phyloP scores from a whole-genome alignment of 2,797 vertebrate species.

The Peromyscus nudipes region DNA sequence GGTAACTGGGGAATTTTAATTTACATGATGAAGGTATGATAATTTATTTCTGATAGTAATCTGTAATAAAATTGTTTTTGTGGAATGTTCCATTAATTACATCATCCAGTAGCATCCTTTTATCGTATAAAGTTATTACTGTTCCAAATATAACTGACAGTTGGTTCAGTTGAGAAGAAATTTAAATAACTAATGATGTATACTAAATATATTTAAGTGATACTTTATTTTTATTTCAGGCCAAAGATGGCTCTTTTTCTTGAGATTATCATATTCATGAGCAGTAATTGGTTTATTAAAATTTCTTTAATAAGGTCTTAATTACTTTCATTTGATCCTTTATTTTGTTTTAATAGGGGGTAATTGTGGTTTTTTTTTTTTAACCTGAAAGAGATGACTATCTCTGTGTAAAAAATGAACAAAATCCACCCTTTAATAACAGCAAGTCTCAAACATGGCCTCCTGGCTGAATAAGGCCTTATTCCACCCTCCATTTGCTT shows the following conservation, averaged over 20 bases:
- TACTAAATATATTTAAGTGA: slow-evolving; percentile 79
- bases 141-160: slow-evolving; percentile 69
- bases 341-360: slow-evolving; percentile 69
- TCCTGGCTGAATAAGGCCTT: not conserved
- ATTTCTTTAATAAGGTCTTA: slow-evolving; percentile 82
- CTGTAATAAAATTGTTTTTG: slow-evolving; percentile 62
- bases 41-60: slow-evolving; percentile 58
- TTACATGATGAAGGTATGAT: slow-evolving; percentile 46
- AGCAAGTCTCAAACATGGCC: not conserved
- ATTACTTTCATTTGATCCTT: slow-evolving; percentile 77
- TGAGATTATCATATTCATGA: slow-evolving; percentile 82
- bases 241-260: slow-evolving; percentile 72
- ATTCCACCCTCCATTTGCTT: not conserved
- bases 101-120: slow-evolving; percentile 60
- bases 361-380: slow-evolving; percentile 50
- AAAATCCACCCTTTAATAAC: slow-evolving; percentile 55
- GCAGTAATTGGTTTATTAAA: slow-evolving; percentile 80
- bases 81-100: slow-evolving; percentile 50
- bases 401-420: not conserved
- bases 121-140: slow-evolving; percentile 61
- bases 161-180: slow-evolving; percentile 70
- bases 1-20: slow-evolving; percentile 73
- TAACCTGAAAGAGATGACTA: slow-evolving; percentile 45
- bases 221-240: slow-evolving; percentile 79
- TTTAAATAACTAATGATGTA: slow-evolving; percentile 80